A percentile compares a stretch with the other conserved stretches of the same genome.
phyloP scores from a whole-genome alignment of 2,113 vertebrate species.

The Polyodon spathula region DNA sequence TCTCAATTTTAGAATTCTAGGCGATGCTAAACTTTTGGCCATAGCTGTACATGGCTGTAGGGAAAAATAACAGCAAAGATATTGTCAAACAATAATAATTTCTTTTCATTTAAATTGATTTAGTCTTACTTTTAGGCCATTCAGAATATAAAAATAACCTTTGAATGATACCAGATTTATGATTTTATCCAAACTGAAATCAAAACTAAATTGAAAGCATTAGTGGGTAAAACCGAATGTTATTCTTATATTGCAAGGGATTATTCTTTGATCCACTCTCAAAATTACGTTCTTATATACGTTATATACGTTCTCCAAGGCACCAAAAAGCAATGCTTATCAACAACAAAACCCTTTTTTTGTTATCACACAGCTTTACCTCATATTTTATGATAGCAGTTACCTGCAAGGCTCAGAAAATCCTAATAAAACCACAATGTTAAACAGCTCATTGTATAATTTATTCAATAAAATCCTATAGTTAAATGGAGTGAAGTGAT shows the following conservation, averaged over 20 bases:
- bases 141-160: too few species aligned
- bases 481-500: not conserved
- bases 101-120: too few species aligned
- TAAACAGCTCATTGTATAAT: constrained; percentile 6
- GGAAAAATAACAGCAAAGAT: too few species aligned
- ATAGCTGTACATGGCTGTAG: too few species aligned
- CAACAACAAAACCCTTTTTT: constrained; percentile 15
- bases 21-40: too few species aligned
- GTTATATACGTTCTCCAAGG: constrained; percentile 23
- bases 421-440: not conserved
- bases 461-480: not conserved
- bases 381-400: not conserved
- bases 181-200: not conserved
- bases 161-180: too few species aligned
- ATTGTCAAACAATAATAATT: too few species aligned
- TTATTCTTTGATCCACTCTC: constrained; percentile 28
- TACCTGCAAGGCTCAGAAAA: not conserved
- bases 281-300: too few species aligned
- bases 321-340: constrained; percentile 15
- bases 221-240: not conserved
- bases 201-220: not conserved
- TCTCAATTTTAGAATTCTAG: too few species aligned
- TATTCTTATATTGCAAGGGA: constrained; percentile 24
- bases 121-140: too few species aligned
- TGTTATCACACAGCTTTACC: not conserved